Percentiles rank a stretch among this genome's conserved stretches.
These are phyloP conservation scores for Pangasius macronema DNA, from an alignment of 2,797 vertebrate genomes.

Conservation along the genomic window DNA sequence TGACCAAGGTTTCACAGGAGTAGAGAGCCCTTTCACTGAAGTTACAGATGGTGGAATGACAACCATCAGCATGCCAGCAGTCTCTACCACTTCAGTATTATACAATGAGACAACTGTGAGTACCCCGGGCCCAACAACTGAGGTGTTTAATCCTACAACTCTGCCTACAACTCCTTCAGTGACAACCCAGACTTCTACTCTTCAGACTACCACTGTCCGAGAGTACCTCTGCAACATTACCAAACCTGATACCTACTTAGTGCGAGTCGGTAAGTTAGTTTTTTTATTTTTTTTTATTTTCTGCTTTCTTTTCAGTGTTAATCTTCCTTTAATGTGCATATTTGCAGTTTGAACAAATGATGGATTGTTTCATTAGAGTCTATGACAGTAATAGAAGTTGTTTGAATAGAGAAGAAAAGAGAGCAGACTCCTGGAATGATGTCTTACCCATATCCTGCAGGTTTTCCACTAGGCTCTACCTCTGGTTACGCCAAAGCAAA, in stretches of 20 bases:
- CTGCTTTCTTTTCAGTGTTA: not conserved
- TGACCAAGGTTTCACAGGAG: constrained; percentile 67
- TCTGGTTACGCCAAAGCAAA: constrained; percentile 85
- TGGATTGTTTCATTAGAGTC: not conserved
- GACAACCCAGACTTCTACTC: constrained; percentile 57
- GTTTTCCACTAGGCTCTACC: constrained; percentile 81
- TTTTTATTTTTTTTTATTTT: not conserved
- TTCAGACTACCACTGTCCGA: constrained; percentile 68
- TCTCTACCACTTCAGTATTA: constrained; percentile 54
- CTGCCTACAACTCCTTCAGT: constrained; percentile 49
- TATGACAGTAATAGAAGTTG: not conserved
- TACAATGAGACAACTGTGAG: constrained; percentile 58
- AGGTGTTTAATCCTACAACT: constrained; percentile 32
- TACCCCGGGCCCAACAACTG: constrained; percentile 51
- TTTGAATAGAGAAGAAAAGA: not conserved
- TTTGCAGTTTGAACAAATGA: not conserved
- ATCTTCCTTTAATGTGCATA: not conserved
- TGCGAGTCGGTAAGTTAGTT: constrained; percentile 81
- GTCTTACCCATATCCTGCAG: constrained; percentile 63
- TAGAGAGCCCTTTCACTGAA: constrained; percentile 44
- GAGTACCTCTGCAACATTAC: constrained; percentile 85
- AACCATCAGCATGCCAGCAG: constrained; percentile 59
- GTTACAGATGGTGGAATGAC: constrained; percentile 61
- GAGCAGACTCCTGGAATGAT: not conserved
- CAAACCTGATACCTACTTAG: constrained; percentile 78